phyloP scores from a whole-genome alignment of 2,888 invertebrate genomes.

The Antheraea assamensis region DNA sequence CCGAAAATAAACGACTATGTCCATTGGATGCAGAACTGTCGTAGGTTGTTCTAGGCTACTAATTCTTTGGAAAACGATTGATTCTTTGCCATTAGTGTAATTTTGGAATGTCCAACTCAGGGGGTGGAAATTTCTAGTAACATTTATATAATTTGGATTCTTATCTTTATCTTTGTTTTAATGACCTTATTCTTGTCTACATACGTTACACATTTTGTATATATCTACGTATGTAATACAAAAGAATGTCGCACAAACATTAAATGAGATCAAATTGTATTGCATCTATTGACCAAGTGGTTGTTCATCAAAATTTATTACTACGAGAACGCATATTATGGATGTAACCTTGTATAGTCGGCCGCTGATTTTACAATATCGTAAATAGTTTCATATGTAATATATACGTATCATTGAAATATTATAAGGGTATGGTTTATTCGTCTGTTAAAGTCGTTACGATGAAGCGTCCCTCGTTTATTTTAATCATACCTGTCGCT shows the following conservation, averaged over 20 bases:
- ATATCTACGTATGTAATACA: not conserved
- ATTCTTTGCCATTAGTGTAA: no score
- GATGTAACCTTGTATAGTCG: not conserved
- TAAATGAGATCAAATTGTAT: not conserved
- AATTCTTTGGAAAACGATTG: no score
- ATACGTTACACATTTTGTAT: not conserved
- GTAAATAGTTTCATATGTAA: not conserved
- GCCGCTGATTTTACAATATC: not conserved
- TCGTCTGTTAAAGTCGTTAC: not conserved
- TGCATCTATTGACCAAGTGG: not conserved
- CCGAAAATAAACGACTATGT: no score
- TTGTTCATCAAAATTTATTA: not conserved
- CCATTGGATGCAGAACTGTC: no score
- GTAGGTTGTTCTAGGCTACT: no score
- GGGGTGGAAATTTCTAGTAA: no score
- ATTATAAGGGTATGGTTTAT: not conserved
- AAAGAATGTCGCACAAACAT: not conserved
- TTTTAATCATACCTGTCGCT: no score
- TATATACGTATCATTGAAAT: not conserved
- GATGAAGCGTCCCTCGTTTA: not conserved
- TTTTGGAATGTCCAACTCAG: no score
- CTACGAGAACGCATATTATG: not conserved
- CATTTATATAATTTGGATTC: no score
- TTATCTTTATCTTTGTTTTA: no score
- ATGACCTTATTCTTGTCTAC: no score